A percentile compares a stretch with the other conserved stretches of the same genome.
Conservation (phyloP, 2,797 vertebrate genomes). For the Carcharodon carcharias region DNA sequence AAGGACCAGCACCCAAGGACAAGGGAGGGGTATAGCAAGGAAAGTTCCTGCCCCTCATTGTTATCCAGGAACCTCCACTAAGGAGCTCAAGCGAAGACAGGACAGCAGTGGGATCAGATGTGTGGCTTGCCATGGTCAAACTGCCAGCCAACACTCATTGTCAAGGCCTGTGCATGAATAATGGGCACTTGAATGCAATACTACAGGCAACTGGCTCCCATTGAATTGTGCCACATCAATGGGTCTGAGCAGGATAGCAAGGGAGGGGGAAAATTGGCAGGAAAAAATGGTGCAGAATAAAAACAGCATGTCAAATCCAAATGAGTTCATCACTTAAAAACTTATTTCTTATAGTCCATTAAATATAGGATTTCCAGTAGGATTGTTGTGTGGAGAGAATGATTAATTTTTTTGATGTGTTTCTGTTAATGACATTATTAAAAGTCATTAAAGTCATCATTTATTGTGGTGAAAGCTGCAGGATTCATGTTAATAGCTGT, state of each 20-base stretch:
- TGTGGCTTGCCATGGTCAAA: not conserved
- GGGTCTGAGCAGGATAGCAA: not conserved
- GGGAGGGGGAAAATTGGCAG: not conserved
- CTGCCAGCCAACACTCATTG: not conserved
- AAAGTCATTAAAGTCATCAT: slow-evolving; percentile 27
- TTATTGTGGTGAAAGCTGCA: slow-evolving; percentile 25
- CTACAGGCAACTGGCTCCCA: not conserved
- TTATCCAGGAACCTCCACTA: not conserved
- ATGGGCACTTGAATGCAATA: not conserved
- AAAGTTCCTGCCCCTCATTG: not conserved
- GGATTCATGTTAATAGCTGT: not conserved
- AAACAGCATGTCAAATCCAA: not conserved
- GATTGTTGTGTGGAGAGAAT: slow-evolving; percentile 25
- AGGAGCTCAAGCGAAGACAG: not conserved
- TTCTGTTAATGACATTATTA: slow-evolving; percentile 36
- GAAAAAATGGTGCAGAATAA: not conserved
- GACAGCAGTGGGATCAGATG: not conserved
- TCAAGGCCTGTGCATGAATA: not conserved
- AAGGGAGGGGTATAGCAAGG: too few relatives aligned
- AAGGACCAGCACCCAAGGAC: not conserved
- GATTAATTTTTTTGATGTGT: not conserved
- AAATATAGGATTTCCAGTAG: not conserved
- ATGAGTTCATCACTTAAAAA: slow-evolving; percentile 12
- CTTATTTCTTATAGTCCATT: slow-evolving; percentile 21
- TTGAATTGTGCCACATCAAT: not conserved